A percentile compares a stretch with the other conserved stretches of the same genome.
Conservation (phyloP, 2,888 invertebrate genomes). For the Epistrophe grossulariae region DNA sequence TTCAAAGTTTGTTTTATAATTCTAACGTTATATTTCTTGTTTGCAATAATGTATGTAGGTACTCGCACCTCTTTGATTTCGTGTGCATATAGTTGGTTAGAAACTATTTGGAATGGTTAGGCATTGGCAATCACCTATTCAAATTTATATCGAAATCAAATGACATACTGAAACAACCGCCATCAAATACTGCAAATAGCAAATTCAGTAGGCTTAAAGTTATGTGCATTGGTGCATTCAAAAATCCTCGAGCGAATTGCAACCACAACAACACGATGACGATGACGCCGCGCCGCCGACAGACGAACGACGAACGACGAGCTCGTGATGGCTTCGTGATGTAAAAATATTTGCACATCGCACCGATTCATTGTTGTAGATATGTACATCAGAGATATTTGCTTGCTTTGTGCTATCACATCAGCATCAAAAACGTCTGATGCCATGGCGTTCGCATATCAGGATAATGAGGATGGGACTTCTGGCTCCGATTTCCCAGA, state of each 20-base stretch:
- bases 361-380: conserved; percentile 42
- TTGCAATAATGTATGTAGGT: conserved; percentile 3
- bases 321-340: conserved; percentile 8
- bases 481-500: conserved; percentile 19
- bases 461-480: conserved; percentile 60
- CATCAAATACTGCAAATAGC: conserved; percentile 14
- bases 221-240: not conserved
- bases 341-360: conserved; percentile 58
- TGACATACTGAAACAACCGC: conserved; percentile 38
- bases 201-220: conserved; percentile 21
- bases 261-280: not conserved
- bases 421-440: conserved; percentile 36
- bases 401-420: conserved; percentile 15
- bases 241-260: conserved; percentile 19
- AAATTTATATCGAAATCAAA: conserved; percentile 49
- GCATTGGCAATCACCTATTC: conserved; percentile 39
- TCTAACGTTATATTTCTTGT: too few species aligned
- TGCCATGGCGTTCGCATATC: conserved; percentile 34
- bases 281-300: too few species aligned
- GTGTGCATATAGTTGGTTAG: not conserved
- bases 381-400: not conserved
- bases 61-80: not conserved
- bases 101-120: conserved; percentile 20
- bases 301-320: not conserved
- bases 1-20: too few species aligned